A percentile compares a stretch with the other conserved stretches of the same genome.
Evolutionary conservation across 1,140 invertebrate genomes (phyloP).

Genomic region (Plutomurus gul): DNA sequence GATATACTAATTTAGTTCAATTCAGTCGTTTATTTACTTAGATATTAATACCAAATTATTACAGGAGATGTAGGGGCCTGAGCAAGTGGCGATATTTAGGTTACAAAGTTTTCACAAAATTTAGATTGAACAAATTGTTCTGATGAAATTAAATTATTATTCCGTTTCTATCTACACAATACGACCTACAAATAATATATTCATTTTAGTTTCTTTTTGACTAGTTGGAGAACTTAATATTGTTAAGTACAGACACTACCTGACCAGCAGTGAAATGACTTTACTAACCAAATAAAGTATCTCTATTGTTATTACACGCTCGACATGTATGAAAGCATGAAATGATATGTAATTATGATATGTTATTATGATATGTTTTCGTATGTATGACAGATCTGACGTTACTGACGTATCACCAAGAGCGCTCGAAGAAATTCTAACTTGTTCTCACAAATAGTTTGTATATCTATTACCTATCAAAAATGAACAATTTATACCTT

Average conservation of each 20-base stretch:
- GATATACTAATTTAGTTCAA: too few species aligned
- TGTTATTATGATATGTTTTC: background rate
- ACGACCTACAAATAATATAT: constrained; percentile 2
- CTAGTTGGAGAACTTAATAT: constrained; percentile 18
- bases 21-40: too few species aligned
- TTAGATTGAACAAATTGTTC: too few species aligned
- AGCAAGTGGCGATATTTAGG: too few species aligned
- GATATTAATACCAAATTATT: too few species aligned
- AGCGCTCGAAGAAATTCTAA: background rate
- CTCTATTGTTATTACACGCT: background rate
- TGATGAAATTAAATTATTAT: too few species aligned
- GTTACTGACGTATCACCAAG: background rate
- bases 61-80: too few species aligned
- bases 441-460: background rate
- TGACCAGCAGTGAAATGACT: constrained; percentile 28
- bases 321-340: constrained; percentile 19
- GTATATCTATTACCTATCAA: background rate
- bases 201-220: constrained; percentile 2
- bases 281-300: constrained; percentile 6
- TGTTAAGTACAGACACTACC: background rate
- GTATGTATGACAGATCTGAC: background rate
- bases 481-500: background rate
- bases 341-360: background rate
- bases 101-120: too few species aligned
- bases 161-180: constrained; percentile 12